Percentiles rank a stretch among this genome's conserved stretches.
phyloP scores from a whole-genome alignment of 2,113 vertebrate species.

The Nyctibius bracteatus region DNA sequence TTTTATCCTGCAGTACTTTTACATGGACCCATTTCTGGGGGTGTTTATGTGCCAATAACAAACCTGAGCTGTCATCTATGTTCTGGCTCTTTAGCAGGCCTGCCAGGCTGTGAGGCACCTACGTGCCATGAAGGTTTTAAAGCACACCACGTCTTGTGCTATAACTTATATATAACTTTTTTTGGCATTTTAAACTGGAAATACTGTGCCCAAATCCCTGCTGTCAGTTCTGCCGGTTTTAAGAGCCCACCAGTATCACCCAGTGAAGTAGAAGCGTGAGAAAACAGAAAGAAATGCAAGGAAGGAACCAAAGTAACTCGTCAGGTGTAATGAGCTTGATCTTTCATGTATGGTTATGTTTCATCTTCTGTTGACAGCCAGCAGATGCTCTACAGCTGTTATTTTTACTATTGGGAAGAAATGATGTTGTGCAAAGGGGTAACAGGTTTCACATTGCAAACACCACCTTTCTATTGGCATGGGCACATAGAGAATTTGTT shows the following conservation, averaged over 20 bases:
- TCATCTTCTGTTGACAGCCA: neutral
- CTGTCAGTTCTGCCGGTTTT: neutral
- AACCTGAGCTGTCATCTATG: neutral
- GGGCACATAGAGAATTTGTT: neutral
- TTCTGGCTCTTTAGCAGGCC: neutral
- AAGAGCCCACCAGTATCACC: neutral
- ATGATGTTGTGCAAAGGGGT: neutral
- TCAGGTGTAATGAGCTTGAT: neutral
- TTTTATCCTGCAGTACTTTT: neutral
- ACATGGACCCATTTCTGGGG: neutral
- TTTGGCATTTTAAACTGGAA: neutral
- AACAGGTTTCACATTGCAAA: neutral
- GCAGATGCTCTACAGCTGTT: neutral
- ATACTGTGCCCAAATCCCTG: neutral
- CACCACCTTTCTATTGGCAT: fast-evolving
- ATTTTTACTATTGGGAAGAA: neutral
- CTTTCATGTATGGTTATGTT: neutral
- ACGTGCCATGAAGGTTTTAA: neutral
- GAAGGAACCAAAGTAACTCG: neutral
- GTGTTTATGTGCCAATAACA: neutral
- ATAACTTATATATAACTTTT: neutral
- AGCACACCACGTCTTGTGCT: neutral
- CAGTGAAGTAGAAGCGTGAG: neutral
- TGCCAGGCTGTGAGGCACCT: neutral
- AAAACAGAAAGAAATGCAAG: neutral